Conservation (phyloP, 1,140 invertebrate species). For the Acromyrmex echinatior region DNA sequence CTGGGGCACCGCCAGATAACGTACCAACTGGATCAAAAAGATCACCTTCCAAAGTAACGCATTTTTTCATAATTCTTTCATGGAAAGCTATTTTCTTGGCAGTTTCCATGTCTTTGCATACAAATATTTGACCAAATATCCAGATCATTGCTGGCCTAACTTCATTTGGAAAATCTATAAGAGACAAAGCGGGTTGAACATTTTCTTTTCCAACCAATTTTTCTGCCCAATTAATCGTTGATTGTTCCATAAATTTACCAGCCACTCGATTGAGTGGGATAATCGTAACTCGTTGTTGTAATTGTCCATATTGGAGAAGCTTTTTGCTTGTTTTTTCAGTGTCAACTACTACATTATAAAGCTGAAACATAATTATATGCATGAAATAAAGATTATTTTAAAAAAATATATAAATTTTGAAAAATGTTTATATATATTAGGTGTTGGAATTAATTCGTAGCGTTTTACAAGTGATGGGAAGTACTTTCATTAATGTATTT, state of each 20-base stretch:
- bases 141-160: constrained; percentile 94
- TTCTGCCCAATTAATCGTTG: constrained; percentile 90
- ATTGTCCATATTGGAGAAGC: constrained; percentile 93
- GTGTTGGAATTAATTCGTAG: too few relatives aligned
- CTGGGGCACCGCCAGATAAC: constrained; percentile 93
- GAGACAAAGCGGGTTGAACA: constrained; percentile 93
- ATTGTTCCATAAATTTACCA: constrained; percentile 88
- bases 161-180: constrained; percentile 92
- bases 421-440: constrained; percentile 64
- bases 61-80: constrained; percentile 90
- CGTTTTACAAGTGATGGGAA: too few relatives aligned
- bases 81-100: constrained; percentile 95
- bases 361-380: constrained; percentile 86
- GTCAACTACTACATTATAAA: constrained; percentile 97
- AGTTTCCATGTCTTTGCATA: constrained; percentile 93
- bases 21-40: constrained; percentile 96
- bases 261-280: constrained; percentile 98
- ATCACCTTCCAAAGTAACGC: constrained; percentile 97
- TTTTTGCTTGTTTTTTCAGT: constrained; percentile 94
- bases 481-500: too few relatives aligned
- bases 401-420: too few relatives aligned
- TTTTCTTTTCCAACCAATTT: constrained; percentile 92
- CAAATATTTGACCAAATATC: constrained; percentile 95
- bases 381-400: constrained; percentile 9
- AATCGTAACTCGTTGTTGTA: constrained; percentile 93